Conservation (phyloP, 1,140 invertebrate genomes). For the Lasioglossum albipes region DNA sequence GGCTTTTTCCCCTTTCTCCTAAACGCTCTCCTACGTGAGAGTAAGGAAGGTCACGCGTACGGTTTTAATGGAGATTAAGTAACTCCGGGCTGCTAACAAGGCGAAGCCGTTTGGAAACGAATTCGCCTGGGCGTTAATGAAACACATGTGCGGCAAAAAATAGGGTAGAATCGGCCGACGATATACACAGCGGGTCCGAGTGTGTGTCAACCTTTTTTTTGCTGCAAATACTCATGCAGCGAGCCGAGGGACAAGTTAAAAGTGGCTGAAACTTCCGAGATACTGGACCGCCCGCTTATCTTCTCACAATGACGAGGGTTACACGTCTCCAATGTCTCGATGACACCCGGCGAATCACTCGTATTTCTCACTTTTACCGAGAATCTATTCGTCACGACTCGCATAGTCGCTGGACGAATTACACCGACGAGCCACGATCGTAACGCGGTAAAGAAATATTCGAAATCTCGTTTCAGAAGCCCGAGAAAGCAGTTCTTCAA, state of each 20-base stretch:
- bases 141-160: slow-evolving; percentile 47
- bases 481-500: too few relatives aligned
- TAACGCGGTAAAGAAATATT: neutral
- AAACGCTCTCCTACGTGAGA: neutral
- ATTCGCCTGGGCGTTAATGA: slow-evolving; percentile 44
- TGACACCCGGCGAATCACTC: neutral
- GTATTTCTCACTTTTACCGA: neutral
- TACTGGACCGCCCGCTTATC: slow-evolving; percentile 19
- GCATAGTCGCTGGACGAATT: neutral
- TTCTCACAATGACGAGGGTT: neutral
- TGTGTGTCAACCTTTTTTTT: slow-evolving; percentile 22
- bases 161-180: slow-evolving; percentile 39
- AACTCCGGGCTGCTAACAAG: slow-evolving; percentile 36
- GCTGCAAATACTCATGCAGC: slow-evolving; percentile 30
- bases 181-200: neutral
- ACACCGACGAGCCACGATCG: neutral
- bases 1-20: neutral
- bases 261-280: slow-evolving; percentile 35
- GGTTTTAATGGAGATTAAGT: slow-evolving; percentile 45
- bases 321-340: neutral
- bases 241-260: slow-evolving; percentile 20
- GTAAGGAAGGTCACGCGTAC: slow-evolving; percentile 48
- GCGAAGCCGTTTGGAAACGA: slow-evolving; percentile 42
- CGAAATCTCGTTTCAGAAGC: neutral
- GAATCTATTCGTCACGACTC: neutral